Base-by-base conservation (phyloP, 2,113 vertebrate genomes). In the Struthio camelus region DNA sequence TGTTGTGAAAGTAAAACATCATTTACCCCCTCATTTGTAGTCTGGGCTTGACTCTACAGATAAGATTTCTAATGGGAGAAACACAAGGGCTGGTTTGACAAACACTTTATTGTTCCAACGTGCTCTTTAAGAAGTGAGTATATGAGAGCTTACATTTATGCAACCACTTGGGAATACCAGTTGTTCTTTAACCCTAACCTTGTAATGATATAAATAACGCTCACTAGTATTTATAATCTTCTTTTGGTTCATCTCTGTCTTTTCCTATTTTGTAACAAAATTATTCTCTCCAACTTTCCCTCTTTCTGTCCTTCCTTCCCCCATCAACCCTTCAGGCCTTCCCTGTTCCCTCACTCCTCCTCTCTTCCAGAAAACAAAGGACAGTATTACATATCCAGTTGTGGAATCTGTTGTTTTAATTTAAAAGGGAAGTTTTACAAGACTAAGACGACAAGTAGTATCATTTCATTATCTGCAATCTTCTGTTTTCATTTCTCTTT, bases 401-500 rank as follows among this genome's bases (percentile, higher is more conserved):
- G 46, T 27, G 69, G 51, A 95, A 93, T 81, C 18, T 2, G 2
- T 50, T 85, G 11, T 32, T 96, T 92, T 90, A 9, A 72, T 89
- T 91, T 77, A 75, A 85, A 93, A 82, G 71, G 75, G 93, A 94
- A 93, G 75, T 95, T 88, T 71, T 89, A 38, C 28, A 38, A 15
- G 62, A 87, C n/a, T 61, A 54, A 25, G 46, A 62, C 88, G 90
- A 84, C 53, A 79, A 90, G 32, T 25, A 85, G 80, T 77, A 84
- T 96, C 7, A 48, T 90, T 96, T 92, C 40, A 64, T 95, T 96
- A 83, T 81, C 51, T 87, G 19, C n/a, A 53, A 16, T 79, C 50
- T 81, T 90, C 69, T 90, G 17, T 78, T 92, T 93, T 93, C 65
- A 67, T 89, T 95, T 89, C 85, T 95, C 40, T 88, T 93, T 85